Evolutionary conservation across 2,797 vertebrate species (phyloP).

Genomic region (Morelia viridis): DNA sequence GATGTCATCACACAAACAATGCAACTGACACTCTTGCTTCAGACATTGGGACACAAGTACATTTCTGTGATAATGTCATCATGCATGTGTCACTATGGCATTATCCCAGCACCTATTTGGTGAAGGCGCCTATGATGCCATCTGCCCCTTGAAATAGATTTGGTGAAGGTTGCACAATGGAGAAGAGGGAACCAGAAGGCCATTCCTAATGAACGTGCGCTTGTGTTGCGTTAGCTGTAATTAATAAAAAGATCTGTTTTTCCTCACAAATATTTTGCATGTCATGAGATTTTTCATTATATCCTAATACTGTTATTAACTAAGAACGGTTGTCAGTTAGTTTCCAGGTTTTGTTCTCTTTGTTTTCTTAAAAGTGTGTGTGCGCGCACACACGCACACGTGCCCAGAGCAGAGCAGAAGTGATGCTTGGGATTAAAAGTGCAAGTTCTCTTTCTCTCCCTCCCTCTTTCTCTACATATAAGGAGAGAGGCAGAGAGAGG

Average conservation of each 20-base stretch:
- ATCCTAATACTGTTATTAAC: conserved; percentile 60
- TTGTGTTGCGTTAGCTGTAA: background rate
- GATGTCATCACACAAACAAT: background rate
- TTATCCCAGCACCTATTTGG: background rate
- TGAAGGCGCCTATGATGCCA: background rate
- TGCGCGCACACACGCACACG: background rate
- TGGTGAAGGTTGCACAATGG: background rate
- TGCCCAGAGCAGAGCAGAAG: background rate
- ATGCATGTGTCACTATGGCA: background rate
- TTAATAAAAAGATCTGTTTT: background rate
- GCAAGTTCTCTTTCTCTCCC: conserved; percentile 3
- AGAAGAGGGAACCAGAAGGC: too few relatives aligned
- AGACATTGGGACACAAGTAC: background rate
- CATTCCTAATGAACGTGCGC: background rate
- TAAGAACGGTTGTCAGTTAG: conserved; percentile 65
- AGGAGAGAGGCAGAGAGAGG: background rate
- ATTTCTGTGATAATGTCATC: background rate
- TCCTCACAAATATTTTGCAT: background rate
- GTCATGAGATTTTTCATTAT: conserved; percentile 57
- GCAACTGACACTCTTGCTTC: background rate
- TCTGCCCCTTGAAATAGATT: background rate
- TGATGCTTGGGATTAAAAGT: conserved; percentile 23
- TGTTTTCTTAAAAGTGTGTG: background rate
- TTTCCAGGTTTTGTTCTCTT: conserved; percentile 61
- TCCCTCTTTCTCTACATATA: conserved; percentile 16